A percentile compares a stretch with the other conserved stretches of the same genome.
These are phyloP conservation scores for Aspidoscelis tigris DNA, from an alignment of 2,113 vertebrate species.

Conservation along the genomic window DNA sequence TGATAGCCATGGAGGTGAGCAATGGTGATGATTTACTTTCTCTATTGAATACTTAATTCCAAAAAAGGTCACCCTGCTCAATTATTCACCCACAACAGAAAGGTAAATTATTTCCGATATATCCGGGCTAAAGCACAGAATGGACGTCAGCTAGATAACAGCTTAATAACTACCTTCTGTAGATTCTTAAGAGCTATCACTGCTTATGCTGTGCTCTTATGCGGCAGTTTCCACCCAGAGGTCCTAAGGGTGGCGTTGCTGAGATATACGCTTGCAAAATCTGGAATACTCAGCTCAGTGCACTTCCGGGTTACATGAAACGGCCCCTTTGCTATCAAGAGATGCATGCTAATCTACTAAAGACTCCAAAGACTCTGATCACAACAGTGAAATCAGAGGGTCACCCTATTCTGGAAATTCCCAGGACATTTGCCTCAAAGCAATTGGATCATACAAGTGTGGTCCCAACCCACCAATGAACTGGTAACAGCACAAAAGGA, in stretches of 20 bases:
- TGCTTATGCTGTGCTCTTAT: conserved; percentile 40
- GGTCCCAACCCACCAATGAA: too few species aligned
- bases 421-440: too few species aligned
- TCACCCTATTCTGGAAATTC: too few species aligned
- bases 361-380: background rate
- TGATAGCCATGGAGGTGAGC: background rate
- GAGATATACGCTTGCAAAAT: background rate
- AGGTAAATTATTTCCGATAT: conserved; percentile 11
- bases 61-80: background rate
- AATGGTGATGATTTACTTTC: conserved; percentile 4
- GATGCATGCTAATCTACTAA: too few species aligned
- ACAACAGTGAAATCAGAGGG: rapidly evolving
- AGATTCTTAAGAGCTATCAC: conserved; percentile 26
- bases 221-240: background rate
- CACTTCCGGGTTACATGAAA: background rate
- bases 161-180: conserved; percentile 39
- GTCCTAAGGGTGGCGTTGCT: background rate
- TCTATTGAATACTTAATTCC: conserved; percentile 17
- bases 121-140: background rate
- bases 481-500: too few species aligned
- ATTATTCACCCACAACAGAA: conserved; percentile 17
- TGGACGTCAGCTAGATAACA: conserved; percentile 33
- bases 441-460: too few species aligned
- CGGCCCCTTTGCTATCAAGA: background rate
- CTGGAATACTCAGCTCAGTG: background rate